phyloP scores from a whole-genome alignment of 2,888 invertebrate genomes.

The Trichogramma evanescens region DNA sequence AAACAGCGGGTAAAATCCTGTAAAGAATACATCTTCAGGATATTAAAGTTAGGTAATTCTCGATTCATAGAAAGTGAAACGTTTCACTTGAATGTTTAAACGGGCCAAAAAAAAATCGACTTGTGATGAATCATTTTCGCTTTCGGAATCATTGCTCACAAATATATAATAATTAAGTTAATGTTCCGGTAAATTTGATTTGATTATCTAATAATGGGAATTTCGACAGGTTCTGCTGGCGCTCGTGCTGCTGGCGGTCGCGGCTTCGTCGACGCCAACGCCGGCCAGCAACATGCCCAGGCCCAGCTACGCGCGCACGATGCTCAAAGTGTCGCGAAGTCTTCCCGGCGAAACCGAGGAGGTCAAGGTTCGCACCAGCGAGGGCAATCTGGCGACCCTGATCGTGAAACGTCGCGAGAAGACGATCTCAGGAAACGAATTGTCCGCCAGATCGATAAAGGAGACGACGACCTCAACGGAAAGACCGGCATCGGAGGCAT shows the following conservation, averaged over 20 bases:
- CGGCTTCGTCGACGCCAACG: not conserved
- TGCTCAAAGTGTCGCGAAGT: slow-evolving; percentile 70
- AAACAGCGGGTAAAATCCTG: too few species aligned
- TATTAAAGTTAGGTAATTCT: too few species aligned
- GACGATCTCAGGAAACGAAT: slow-evolving; percentile 17
- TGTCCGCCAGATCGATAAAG: not conserved
- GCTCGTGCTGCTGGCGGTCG: slow-evolving; percentile 8
- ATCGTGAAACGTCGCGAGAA: slow-evolving; percentile 65
- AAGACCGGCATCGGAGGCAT: not conserved
- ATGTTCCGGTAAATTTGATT: too few species aligned
- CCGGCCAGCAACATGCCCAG: slow-evolving; percentile 32
- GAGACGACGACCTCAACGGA: not conserved
- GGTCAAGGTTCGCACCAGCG: slow-evolving; percentile 67
- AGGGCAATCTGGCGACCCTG: slow-evolving; percentile 69
- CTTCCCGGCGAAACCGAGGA: slow-evolving; percentile 72
- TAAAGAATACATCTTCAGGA: too few species aligned
- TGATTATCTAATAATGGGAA: not conserved
- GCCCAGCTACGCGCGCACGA: slow-evolving; percentile 63
- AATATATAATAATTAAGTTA: too few species aligned
- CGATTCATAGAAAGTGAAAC: too few species aligned
- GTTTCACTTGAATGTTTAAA: too few species aligned
- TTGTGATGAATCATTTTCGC: too few species aligned
- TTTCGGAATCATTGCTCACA: too few species aligned
- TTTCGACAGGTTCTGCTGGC: slow-evolving; percentile 7
- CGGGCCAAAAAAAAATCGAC: too few species aligned